A percentile compares a stretch with the other conserved stretches of the same genome.
Evolutionary conservation across 2,797 vertebrate genomes (phyloP).

Genomic region (Simalia tracyae): DNA sequence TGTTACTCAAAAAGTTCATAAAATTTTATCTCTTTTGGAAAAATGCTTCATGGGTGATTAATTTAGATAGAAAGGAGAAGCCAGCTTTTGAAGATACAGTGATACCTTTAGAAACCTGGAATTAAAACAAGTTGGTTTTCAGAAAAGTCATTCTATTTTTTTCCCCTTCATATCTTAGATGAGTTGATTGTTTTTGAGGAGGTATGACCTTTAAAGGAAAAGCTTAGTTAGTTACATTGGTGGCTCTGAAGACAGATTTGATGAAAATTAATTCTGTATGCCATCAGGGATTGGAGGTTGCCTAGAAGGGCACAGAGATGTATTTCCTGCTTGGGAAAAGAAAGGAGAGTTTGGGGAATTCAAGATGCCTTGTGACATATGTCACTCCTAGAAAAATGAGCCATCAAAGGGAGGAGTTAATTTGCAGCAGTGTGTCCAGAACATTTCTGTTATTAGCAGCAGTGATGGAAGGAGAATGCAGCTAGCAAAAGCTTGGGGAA

Average conservation of each 20-base stretch:
- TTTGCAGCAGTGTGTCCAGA: constrained; percentile 67
- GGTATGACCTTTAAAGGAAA: constrained; percentile 49
- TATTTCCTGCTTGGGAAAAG: constrained; percentile 64
- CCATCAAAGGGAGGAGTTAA: constrained; percentile 67
- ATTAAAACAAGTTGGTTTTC: constrained; percentile 57
- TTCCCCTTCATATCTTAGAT: constrained; percentile 30
- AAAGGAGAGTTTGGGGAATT: constrained; percentile 67
- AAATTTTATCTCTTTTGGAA: constrained; percentile 32
- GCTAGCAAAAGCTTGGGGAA: constrained; percentile 49
- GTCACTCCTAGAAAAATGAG: constrained; percentile 75
- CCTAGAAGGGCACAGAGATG: constrained; percentile 61
- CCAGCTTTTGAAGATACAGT: constrained; percentile 44
- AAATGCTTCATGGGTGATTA: constrained; percentile 34
- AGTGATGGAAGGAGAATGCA: constrained; percentile 63
- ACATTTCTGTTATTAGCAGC: constrained; percentile 63
- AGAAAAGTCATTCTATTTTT: constrained; percentile 35
- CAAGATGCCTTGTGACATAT: constrained; percentile 71
- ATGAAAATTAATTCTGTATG: constrained; percentile 69
- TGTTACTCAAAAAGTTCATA: neutral
- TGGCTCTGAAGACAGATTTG: constrained; percentile 54
- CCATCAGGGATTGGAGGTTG: constrained; percentile 67
- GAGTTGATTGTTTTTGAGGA: constrained; percentile 52
- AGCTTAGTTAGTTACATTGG: constrained; percentile 47
- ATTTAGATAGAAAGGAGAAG: constrained; percentile 43
- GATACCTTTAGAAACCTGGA: constrained; percentile 43